Percentiles rank a stretch among this genome's conserved stretches.
These are phyloP conservation scores for Cotesia congregata DNA, from an alignment of 2,888 invertebrate species.

Conservation along the genomic window DNA sequence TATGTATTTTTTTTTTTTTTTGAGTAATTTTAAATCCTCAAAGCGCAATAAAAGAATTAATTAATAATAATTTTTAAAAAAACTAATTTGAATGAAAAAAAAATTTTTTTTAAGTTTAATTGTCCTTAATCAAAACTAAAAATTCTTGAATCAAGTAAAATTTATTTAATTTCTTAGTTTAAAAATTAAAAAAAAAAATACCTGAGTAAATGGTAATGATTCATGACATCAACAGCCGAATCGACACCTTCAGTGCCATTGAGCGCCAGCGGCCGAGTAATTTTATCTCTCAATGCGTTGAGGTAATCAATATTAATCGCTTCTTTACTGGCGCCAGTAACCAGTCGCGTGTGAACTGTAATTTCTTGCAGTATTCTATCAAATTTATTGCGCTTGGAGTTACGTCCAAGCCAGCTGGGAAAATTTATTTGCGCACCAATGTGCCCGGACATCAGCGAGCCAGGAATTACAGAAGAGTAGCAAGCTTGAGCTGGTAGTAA, in stretches of 20 bases:
- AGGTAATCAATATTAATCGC: conserved; percentile 92
- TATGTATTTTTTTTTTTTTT: too few species aligned
- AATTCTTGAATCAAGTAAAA: too few species aligned
- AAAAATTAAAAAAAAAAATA: conserved; percentile 28
- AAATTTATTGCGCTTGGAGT: conserved; percentile 87
- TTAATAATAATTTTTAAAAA: too few species aligned
- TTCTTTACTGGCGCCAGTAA: conserved; percentile 75
- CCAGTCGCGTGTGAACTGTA: conserved; percentile 61
- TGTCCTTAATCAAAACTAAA: too few species aligned
- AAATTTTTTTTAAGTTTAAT: too few species aligned
- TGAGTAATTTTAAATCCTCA: too few species aligned
- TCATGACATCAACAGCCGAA: conserved; percentile 80
- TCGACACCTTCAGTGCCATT: conserved; percentile 81
- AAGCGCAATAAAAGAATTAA: too few species aligned
- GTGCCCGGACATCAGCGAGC: conserved; percentile 86
- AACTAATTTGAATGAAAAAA: too few species aligned
- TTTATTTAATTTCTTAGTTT: too few species aligned
- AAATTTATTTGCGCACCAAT: conserved; percentile 87
- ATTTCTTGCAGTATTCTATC: conserved; percentile 74
- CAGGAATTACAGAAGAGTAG: conserved; percentile 92
- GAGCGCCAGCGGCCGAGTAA: conserved; percentile 83
- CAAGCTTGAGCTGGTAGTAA: conserved; percentile 90
- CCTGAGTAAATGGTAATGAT: conserved; percentile 84
- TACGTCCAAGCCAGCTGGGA: conserved; percentile 96
- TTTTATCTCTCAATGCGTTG: conserved; percentile 80